Evolutionary conservation across 2,113 vertebrate species (phyloP), one percentile per base, ranked within the genome.

Genomic region (Micronycteris hirsuta): DNA sequence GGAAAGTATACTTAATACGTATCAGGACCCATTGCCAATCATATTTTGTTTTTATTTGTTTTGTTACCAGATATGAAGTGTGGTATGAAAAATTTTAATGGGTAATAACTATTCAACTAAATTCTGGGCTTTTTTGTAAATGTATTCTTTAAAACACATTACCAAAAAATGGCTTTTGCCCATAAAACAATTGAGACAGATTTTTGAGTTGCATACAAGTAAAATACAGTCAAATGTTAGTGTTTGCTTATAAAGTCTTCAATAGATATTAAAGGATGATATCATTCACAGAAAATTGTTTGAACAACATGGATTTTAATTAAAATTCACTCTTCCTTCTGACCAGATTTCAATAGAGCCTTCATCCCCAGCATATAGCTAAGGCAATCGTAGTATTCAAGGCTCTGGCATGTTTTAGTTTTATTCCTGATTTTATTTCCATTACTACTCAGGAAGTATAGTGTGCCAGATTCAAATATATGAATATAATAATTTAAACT

Each of bases 271-370:
- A n/a, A 77, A 83, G 31, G 65, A 94, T 17, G 41, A 52, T 94
- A 56, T 83, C 43, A 24, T 14, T 76, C 82, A 88, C 4, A 49
- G 15, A 33, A 95, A 86, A 80, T 65, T 89, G 12, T 92, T 77
- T 74, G 58, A 76, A 89, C 45, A 63, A 68, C 71, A 83, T 38
- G 1, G n/a, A n/a, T 10, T 33, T 84, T 84, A 47, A 78, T 71
- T 94, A 84, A 96, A 93, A 94, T 38, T 92, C 33, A 80, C 20
- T 63, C 26, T 87, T 84, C 26, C 24, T 88, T 88, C 17, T 74
- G 13, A 4, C 17, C 19, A 43, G 13, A 92, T 77, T 92, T 87
- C 33, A 43, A 56, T 5, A 76, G 22, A 92, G 26, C 19, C 7
- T 87, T 80, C 47, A 78, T 41, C 15, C n/a, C 10, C 3, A 71